Base-by-base conservation (phyloP, 1,140 invertebrate genomes). In the Sitobion miscanthi region DNA sequence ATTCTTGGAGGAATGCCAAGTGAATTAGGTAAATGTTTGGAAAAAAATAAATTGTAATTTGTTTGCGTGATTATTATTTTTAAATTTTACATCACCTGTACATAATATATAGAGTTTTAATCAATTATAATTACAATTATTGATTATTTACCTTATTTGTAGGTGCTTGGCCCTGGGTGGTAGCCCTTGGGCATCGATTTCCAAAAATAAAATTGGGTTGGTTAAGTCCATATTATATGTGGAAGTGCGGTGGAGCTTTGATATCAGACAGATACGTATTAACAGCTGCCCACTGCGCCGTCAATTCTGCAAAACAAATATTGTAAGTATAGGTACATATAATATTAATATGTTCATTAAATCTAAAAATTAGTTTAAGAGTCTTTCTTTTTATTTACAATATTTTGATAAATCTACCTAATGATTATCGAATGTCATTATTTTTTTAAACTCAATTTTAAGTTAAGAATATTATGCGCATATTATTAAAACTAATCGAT, bases 161-260 rank as follows among this genome's bases (percentile, higher is more conserved):
- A 94, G 94, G 94, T 52, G 91, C 93, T 77, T 94, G 94, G 94
- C 94, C 94, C 20, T 94, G 94, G 94, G 94, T 94, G 83, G 57
- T 91, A 85, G 94, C 96, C 45, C 95, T 98, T 42, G 97, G 96
- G 45, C 97, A 97, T 5, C 1, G 35, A 94, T 5, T 83, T 62
- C 3, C 86, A 94, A 45, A 38, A 38, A 38, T 38, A 38, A 38
- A 38, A 38, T 38, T 38, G 38, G 38, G 38, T 38, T 38, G 38
- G 38, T 38, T 38, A 38, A 38, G 38, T 38, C 38, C 2, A 38
- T 38, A 38, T 38, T 38, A 38, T 38, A 38, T 38, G 38, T 94
- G 94, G 94, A 42, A 94, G 38, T 98, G 97, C 94, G 98, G 97
- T 0, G 98, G 3, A 96, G 57, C 96, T 1, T 95, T 98, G 7